Base-by-base conservation (phyloP, 2,113 vertebrate species). In the Oryzias javanicus region DNA sequence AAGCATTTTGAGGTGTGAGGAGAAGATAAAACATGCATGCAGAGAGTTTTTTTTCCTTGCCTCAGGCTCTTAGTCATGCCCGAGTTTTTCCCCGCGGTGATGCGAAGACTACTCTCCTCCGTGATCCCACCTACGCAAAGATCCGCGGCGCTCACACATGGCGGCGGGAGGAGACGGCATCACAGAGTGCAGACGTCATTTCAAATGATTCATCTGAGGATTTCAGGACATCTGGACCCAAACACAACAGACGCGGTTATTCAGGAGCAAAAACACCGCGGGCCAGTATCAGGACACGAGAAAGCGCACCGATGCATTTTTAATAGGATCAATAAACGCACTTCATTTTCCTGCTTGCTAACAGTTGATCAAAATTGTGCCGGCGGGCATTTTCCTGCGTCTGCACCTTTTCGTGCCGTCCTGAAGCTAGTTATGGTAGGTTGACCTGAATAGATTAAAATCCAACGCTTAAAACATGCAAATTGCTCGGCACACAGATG, bases 11-110 rank as follows among this genome's bases (percentile, higher is more conserved):
- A 35, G 12, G 45, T 49, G 42, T 45, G 55, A 53, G 22, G 49
- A 14, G 46, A 41, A 4, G 29, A 24, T 15, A 13, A 40, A 47
- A 35, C 46, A n/a, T 63, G 49, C 52, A 35, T 15, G 27, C 27
- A 41, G 20, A 52, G 40, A 51, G 24, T 55, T 6, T 42, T 55
- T 44, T 22, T 69, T 76, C 76, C 55, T 62, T 49, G 60, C 76
- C 71, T 68, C 42, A 4, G 55, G 67, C 44, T 76, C 54, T 83
- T 72, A 88, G 46, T 81, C 78, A 77, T 52, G 50, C 49, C 51
- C 25, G 55, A 62, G 57, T 60, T 72, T 60, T 70, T 57, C 66
- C 55, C 55, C n/a, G 42, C 73, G 60, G 63, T 69, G 75, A 79
- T 69, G 78, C 62, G 76, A 69, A 69, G 62, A 13, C 61, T 50